These are phyloP conservation scores for Drosophila biarmipes DNA, from an alignment of 1,140 invertebrate species.

Conservation along the genomic window DNA sequence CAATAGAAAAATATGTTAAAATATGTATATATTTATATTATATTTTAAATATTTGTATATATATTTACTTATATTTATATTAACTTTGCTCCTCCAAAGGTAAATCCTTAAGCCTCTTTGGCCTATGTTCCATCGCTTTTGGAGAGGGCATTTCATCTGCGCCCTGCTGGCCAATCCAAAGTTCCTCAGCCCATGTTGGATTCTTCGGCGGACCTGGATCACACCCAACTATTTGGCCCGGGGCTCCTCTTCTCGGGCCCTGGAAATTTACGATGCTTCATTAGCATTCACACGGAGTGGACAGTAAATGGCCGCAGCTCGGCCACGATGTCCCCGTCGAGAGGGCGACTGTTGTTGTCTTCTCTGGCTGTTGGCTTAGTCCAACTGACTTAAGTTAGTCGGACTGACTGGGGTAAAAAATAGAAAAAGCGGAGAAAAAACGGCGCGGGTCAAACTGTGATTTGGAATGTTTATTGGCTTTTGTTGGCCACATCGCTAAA, in stretches of 20 bases:
- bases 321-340: neutral
- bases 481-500: conserved; percentile 32
- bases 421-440: neutral
- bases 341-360: neutral
- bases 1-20: no score
- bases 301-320: conserved; percentile 34
- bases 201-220: conserved; percentile 31
- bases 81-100: no score
- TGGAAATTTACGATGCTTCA: conserved; percentile 73
- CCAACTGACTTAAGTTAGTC: conserved; percentile 6
- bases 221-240: conserved; percentile 36
- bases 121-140: neutral
- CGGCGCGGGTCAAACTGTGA: conserved; percentile 18
- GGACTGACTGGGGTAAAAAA: neutral
- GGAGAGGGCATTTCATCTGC: neutral
- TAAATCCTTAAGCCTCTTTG: no score
- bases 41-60: no score
- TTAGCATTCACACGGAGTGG: conserved; percentile 73
- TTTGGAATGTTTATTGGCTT: conserved; percentile 42
- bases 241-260: conserved; percentile 13
- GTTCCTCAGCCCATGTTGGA: conserved; percentile 57
- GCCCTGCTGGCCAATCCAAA: neutral
- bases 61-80: no score
- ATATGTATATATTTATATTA: no score
- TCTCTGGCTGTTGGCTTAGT: conserved; percentile 6